Base-by-base conservation (phyloP, 2,113 vertebrate genomes). In the Gambusia holbrooki region DNA sequence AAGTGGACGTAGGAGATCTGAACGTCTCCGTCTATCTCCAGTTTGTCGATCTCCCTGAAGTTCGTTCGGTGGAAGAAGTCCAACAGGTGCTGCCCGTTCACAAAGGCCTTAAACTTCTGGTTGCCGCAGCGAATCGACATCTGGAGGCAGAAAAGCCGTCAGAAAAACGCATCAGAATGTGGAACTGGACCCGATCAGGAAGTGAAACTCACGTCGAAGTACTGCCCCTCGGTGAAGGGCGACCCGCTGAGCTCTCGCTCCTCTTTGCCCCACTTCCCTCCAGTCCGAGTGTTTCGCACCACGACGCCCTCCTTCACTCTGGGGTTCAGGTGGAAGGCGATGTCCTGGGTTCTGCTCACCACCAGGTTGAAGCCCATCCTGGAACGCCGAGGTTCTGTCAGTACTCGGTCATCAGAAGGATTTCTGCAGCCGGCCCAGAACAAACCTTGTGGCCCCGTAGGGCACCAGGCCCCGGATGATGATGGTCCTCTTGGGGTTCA, bases 1-100 rank as follows among this genome's bases (percentile, higher is more conserved):
- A 90, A 94, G 33, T 96, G 95, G 30, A 97, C 91, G 40, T 96
- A 96, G 14, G 96, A 96, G 80, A 97, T 91, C 75, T 89, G 88
- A 28, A 96, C 76, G 3, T 97, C 92, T 7, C 96, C 96, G 0
- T 86, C 45, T 0, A 97, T 87, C 66, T 96, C 94, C 81, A 97
- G 54, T 13, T 10, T 70, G 87, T 96, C 91, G 0, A 97, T 90
- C 22, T 84, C 88, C 9, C 82, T 90, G 90, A 95, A 94, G 66
- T 90, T 79, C 12, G 89, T 9, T 17, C 95, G 94, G 80, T 96
- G 96, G 33, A 0, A 11, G 81, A 84, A 96, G 90, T 96, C 90
- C 0, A 95, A 96, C 89, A 96, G 19, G n/a, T 94, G 95, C 76
- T 96, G 93, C 13, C 95, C 95, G 0, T 97, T 95, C 73, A 89